Evolutionary conservation across 2,888 invertebrate genomes (phyloP), one percentile per base, ranked within the genome.

Genomic region (Andrena bucephala): DNA sequence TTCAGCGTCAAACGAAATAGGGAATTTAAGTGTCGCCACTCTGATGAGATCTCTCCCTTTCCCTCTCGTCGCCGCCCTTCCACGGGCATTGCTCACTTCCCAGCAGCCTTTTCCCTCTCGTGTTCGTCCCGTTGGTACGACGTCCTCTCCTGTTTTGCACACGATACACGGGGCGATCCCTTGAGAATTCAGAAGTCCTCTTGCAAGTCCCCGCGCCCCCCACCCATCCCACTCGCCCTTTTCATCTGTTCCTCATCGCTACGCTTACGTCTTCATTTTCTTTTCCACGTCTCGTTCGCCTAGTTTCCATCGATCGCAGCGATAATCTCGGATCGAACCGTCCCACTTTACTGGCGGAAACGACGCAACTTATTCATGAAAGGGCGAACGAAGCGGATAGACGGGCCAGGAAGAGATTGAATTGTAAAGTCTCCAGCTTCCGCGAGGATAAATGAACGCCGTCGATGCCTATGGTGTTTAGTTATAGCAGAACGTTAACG

Each of bases 11-110:
- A 91, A 90, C 88, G 91, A 92, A 92, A 92, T 92, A 89, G 89
- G 89, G 87, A 92, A 91, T 92, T 92, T 90, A 90, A 92, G 90
- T 91, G 91, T 90, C 88, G 89, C 84, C 82, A 74, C 84, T 89
- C 87, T 89, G 91, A 92, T 91, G 90, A 91, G 88, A 89, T 92
- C 89, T 90, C 85, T 82, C 83, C 77, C 80, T 78, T 57, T 20
- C 57, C 24, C 73, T 67, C 80, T 80, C 81, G 71, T 57, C 31
- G 24, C 27, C 57, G 57, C 66, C 68, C 57, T 76, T 76, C 76
- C 66, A 36, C 79, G 67, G 24, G 24, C 57, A 57, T 62, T 66
- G 29, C 57, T 31, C 67, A 73, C 67, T 50, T 75, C 57, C 69
- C 10, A 42, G n/a, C 42, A 24, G 13, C 31, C 6, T 8, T 67